Conservation (phyloP, 2,113 vertebrate species). For the Acanthisitta chloris region DNA sequence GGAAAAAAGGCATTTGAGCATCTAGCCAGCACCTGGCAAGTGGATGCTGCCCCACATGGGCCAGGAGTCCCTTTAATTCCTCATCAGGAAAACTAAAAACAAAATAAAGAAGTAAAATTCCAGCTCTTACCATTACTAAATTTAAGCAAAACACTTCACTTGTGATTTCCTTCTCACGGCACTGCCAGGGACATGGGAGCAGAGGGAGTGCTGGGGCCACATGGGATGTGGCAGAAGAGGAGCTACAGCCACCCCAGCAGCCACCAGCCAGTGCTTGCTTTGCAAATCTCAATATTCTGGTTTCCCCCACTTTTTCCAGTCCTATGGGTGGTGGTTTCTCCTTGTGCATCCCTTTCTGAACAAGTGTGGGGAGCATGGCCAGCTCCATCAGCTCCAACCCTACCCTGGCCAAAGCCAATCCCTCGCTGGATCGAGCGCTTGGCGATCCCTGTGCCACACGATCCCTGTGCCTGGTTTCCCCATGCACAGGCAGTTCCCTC, state of each 20-base stretch:
- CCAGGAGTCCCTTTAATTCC: not conserved
- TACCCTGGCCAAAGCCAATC: not conserved
- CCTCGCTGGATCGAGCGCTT: fast-evolving
- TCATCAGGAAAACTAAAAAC: not conserved
- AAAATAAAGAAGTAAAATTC: not conserved
- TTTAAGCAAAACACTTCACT: not conserved
- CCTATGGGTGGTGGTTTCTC: not conserved
- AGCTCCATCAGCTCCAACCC: not conserved
- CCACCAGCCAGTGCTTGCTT: not conserved
- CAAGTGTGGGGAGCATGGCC: not conserved
- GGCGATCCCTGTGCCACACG: not conserved
- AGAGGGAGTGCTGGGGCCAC: fast-evolving
- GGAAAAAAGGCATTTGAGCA: not conserved
- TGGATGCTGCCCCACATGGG: fast-evolving
- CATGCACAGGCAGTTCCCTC: not conserved
- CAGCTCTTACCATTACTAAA: conserved; percentile 4
- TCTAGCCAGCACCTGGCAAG: fast-evolving
- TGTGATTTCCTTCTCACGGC: not conserved
- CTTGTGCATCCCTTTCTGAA: not conserved
- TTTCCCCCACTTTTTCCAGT: not conserved
- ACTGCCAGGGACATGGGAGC: not conserved
- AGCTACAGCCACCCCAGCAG: fast-evolving
- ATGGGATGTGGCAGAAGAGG: fast-evolving
- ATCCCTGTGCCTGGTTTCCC: not conserved
- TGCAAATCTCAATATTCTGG: not conserved